Conservation (phyloP, 2,797 vertebrate species). For the Coracias cyanogaster region DNA sequence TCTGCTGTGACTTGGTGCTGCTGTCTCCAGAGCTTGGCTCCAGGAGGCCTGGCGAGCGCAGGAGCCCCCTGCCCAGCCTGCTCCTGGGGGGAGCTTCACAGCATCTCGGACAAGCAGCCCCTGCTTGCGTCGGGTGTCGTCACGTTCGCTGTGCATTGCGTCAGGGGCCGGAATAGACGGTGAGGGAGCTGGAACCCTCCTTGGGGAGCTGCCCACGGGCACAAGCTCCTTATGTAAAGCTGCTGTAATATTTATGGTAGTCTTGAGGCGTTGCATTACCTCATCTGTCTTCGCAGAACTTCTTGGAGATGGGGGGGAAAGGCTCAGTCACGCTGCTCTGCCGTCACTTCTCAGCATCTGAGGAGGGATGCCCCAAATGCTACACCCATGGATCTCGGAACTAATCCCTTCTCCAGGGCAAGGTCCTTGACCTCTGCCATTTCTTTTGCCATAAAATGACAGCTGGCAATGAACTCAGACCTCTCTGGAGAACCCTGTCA, state of each 20-base stretch:
- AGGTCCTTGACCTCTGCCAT: neutral
- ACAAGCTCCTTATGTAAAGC: slow-evolving; percentile 55
- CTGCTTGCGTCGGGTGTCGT: neutral
- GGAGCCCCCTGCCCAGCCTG: neutral
- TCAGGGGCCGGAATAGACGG: neutral
- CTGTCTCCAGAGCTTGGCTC: neutral
- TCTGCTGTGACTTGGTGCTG: neutral
- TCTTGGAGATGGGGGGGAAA: neutral
- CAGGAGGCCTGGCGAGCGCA: neutral
- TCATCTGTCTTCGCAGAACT: neutral
- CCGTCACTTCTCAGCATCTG: neutral
- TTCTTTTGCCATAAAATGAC: neutral
- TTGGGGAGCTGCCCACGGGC: neutral
- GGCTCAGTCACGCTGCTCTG: slow-evolving; percentile 31
- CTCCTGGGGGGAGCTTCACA: too few relatives aligned
- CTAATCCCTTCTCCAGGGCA: neutral
- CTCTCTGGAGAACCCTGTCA: neutral
- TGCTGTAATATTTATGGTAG: slow-evolving; percentile 17
- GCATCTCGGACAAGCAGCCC: neutral
- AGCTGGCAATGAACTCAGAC: neutral
- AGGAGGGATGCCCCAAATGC: neutral
- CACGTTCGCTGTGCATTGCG: accelerated
- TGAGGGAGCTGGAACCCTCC: neutral
- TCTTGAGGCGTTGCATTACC: neutral
- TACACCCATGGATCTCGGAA: accelerated